Base-by-base conservation (phyloP, 1,140 invertebrate genomes). In the Dendrolimus punctatus region DNA sequence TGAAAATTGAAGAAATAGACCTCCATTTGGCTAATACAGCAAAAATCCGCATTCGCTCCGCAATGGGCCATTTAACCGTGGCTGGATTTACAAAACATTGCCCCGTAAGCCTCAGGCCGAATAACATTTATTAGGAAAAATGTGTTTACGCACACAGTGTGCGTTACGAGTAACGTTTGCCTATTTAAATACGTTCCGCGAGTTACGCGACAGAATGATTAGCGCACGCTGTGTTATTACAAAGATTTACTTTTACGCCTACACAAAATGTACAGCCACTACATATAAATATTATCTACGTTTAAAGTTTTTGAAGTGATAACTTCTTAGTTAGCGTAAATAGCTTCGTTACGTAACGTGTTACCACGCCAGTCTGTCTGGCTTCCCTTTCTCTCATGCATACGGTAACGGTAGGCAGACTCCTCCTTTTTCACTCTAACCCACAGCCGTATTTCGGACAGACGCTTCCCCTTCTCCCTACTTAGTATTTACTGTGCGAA, bases 81-180 rank as follows among this genome's bases (percentile, higher is more conserved):
- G 67, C 60, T 69, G 73, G 76, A 66, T 80, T 78, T 78, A 75
- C 72, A 71, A 76, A 75, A 76, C 75, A 71, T 73, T 70, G 70
- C 73, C 63, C 59, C 51, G 66, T 77, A 71, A 76, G 65, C 74
- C 61, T 46, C 48, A 53, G 49, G 49, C 51, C 49, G 60, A 68
- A 71, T 74, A 72, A 80, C 65, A 64, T 76, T 77, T 72, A 80
- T 80, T 76, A 78, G 67, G 64, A 76, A 75, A 80, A 80, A 80
- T 78, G 72, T 70, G 66, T 65, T 69, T 60, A 63, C 57, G 36
- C 46, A 46, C 41, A 54, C 53, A 8, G 37, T 23, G 23, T 23
- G 23, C 23, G 23, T 23, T 4, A 46, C 41, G 39, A 37, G 54
- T 64, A 65, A 62, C 62, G 59, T 57, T 60, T 55, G 58, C 55